These are phyloP conservation scores for Temnothorax nylanderi DNA, from an alignment of 1,140 invertebrate species.

Conservation along the genomic window DNA sequence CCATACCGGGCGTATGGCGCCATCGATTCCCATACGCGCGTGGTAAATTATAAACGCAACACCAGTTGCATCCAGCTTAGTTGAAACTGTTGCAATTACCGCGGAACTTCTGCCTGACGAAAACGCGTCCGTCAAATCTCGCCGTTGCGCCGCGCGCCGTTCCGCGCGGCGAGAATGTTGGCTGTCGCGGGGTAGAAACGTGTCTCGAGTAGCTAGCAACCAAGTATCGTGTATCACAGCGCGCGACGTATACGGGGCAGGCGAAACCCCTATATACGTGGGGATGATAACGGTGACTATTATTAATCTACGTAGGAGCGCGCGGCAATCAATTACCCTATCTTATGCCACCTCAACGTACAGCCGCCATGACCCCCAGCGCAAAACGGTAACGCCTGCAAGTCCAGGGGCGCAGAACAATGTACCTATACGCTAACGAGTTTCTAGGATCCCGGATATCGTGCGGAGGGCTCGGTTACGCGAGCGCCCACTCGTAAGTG, in stretches of 20 bases:
- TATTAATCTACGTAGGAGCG: slow-evolving; percentile 76
- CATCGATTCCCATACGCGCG: slow-evolving; percentile 42
- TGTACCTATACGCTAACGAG: slow-evolving; percentile 74
- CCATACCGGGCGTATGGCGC: slow-evolving; percentile 8
- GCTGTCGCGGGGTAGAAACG: slow-evolving; percentile 63
- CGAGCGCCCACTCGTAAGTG: background rate
- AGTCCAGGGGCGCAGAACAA: slow-evolving; percentile 69
- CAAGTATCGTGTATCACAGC: slow-evolving; percentile 74
- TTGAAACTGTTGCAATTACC: slow-evolving; percentile 50
- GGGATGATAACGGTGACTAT: slow-evolving; percentile 75
- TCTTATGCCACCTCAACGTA: slow-evolving; percentile 70
- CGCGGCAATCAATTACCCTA: slow-evolving; percentile 76
- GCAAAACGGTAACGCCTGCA: slow-evolving; percentile 71
- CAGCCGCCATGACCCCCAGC: slow-evolving; percentile 33
- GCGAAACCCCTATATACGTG: slow-evolving; percentile 63
- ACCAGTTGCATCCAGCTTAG: slow-evolving; percentile 68
- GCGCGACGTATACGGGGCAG: slow-evolving; percentile 42
- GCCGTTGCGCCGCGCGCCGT: background rate
- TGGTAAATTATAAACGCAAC: slow-evolving; percentile 57
- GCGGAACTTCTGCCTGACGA: slow-evolving; percentile 63
- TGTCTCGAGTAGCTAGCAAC: slow-evolving; percentile 69
- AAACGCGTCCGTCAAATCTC: slow-evolving; percentile 68
- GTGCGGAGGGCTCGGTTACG: slow-evolving; percentile 45
- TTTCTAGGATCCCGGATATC: slow-evolving; percentile 64
- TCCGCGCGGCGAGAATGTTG: slow-evolving; percentile 33